A percentile compares a stretch with the other conserved stretches of the same genome.
Conservation (phyloP, 2,797 vertebrate genomes). For the Capromys pilorides region DNA sequence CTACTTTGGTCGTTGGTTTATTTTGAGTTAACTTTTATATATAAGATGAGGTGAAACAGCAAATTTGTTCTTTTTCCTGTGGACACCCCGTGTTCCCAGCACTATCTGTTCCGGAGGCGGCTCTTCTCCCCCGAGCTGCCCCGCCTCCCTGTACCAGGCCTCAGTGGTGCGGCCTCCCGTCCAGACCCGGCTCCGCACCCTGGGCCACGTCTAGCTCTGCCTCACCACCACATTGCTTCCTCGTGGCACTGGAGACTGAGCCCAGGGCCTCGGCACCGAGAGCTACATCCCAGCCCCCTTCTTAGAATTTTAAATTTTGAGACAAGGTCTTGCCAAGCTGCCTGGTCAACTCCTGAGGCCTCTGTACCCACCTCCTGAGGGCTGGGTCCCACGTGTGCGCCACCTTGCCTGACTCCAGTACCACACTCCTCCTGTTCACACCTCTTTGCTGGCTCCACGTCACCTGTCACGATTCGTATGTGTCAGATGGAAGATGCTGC, state of each 20-base stretch:
- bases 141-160: neutral
- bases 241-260: neutral
- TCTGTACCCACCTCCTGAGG: neutral
- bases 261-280: neutral
- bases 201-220: neutral
- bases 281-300: neutral
- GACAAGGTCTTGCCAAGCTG: neutral
- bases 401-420: neutral
- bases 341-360: neutral
- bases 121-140: neutral
- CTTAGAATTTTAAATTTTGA: neutral
- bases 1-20: neutral
- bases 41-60: neutral
- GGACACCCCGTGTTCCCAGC: neutral
- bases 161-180: neutral
- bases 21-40: slow-evolving; percentile 29
- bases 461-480: neutral
- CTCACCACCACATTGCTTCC: rapidly evolving
- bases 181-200: neutral
- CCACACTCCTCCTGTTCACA: neutral
- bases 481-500: neutral
- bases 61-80: neutral
- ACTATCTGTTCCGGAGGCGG: neutral
- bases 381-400: neutral
- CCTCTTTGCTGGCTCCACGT: neutral